A percentile compares a stretch with the other conserved stretches of the same genome.
Evolutionary conservation across 2,888 invertebrate species (phyloP).

Genomic region (Hetaerina titia): DNA sequence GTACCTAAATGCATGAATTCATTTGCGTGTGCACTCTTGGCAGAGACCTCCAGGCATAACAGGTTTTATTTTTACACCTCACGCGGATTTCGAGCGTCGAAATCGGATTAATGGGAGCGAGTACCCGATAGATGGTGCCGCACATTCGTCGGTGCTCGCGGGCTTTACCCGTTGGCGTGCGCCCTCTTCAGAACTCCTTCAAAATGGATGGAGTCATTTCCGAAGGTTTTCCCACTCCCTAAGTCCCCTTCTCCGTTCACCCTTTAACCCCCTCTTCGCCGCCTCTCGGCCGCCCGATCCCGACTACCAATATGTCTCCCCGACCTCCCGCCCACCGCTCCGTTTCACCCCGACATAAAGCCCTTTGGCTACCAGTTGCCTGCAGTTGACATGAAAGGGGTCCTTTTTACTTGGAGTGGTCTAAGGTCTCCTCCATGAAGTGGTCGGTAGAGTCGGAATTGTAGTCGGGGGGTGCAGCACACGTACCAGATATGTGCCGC

Average conservation of each 20-base stretch:
- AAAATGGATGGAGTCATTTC: slow-evolving; percentile 60
- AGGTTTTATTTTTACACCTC: not conserved
- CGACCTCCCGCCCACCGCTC: not conserved
- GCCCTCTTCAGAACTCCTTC: slow-evolving; percentile 40
- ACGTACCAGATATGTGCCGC: not conserved
- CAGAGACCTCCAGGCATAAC: not conserved
- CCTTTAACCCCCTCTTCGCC: not conserved
- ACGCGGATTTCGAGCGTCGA: not conserved
- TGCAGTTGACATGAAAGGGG: slow-evolving; percentile 58
- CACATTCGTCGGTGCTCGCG: not conserved
- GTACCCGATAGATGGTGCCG: not conserved
- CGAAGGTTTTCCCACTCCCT: not conserved
- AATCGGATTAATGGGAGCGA: slow-evolving; percentile 43
- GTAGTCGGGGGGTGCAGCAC: not conserved
- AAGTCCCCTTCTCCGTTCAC: not conserved
- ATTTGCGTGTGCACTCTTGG: not conserved
- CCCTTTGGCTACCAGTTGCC: slow-evolving; percentile 47
- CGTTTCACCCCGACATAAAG: not conserved
- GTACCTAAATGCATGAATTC: not conserved
- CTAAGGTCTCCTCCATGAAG: slow-evolving; percentile 40
- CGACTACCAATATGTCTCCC: not conserved
- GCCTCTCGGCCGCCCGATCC: not conserved
- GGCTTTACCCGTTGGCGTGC: not conserved
- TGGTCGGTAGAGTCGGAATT: not conserved
- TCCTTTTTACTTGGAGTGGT: slow-evolving; percentile 29